These are phyloP conservation scores for Syngnathus typhle DNA, from an alignment of 2,113 vertebrate species.

Conservation along the genomic window DNA sequence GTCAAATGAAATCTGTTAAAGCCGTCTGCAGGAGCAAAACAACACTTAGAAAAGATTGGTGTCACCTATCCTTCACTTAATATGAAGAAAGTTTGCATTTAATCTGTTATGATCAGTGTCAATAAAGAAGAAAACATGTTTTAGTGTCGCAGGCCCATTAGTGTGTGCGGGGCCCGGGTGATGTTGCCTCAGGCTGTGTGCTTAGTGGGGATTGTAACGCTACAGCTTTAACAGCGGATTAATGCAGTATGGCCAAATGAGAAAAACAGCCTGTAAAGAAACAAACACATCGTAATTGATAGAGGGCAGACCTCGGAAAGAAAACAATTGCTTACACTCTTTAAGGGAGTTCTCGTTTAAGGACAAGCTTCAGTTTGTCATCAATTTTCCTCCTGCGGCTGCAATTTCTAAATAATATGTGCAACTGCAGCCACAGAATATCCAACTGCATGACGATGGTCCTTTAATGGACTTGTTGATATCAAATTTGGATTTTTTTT, in stretches of 20 bases:
- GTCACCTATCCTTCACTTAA: conserved; percentile 41
- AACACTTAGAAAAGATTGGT: conserved; percentile 35
- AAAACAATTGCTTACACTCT: neutral
- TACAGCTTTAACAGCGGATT: conserved; percentile 58
- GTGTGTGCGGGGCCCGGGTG: conserved; percentile 10
- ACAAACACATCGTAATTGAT: conserved; percentile 50
- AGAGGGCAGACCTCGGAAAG: neutral
- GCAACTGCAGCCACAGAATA: too few relatives aligned
- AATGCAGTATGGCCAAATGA: conserved; percentile 28
- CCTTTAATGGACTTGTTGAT: too few relatives aligned
- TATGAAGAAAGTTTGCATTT: conserved; percentile 55
- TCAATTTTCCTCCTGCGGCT: too few relatives aligned
- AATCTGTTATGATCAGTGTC: conserved; percentile 59
- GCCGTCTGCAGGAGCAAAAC: conserved; percentile 43
- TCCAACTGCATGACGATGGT: too few relatives aligned
- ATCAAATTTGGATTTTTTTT: too few relatives aligned
- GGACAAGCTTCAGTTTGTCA: neutral
- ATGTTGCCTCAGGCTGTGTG: conserved; percentile 24
- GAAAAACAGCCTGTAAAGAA: conserved; percentile 55
- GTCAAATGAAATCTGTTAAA: conserved; percentile 39
- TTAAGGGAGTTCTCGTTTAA: neutral
- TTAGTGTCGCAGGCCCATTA: conserved; percentile 19
- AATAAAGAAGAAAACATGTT: conserved; percentile 65
- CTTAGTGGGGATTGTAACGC: conserved; percentile 56
- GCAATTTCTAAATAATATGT: too few relatives aligned